A percentile compares a stretch with the other conserved stretches of the same genome.
Conservation (phyloP, 2,888 invertebrate species). For the Nymphalis polychloros region DNA sequence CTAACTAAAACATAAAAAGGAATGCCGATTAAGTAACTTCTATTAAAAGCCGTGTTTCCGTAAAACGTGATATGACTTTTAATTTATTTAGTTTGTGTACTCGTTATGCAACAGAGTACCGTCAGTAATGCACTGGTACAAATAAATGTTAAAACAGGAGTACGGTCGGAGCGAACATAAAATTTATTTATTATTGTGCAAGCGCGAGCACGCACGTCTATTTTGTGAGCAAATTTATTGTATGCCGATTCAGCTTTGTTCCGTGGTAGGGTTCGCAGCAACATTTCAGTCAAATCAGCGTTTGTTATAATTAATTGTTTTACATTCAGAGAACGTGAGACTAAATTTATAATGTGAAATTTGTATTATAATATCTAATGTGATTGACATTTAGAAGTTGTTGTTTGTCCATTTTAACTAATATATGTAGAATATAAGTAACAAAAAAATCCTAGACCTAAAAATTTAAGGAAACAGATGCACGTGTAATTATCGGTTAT, state of each 20-base stretch:
- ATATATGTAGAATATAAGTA: too few relatives aligned
- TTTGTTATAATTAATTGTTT: slow-evolving; percentile 32
- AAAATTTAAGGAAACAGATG: too few relatives aligned
- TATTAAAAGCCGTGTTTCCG: slow-evolving; percentile 12
- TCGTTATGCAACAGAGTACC: slow-evolving; percentile 33
- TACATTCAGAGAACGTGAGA: slow-evolving; percentile 15
- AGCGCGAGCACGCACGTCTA: slow-evolving; percentile 70
- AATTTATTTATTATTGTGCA: slow-evolving; percentile 72
- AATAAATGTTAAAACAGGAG: slow-evolving; percentile 60
- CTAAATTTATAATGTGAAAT: slow-evolving; percentile 3
- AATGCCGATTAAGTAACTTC: background rate
- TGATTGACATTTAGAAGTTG: background rate
- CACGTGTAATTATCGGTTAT: too few relatives aligned
- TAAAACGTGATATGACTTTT: slow-evolving; percentile 25
- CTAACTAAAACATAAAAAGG: background rate
- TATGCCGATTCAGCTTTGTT: slow-evolving; percentile 70
- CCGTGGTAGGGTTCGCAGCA: slow-evolving; percentile 55
- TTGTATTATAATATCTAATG: slow-evolving; percentile 2
- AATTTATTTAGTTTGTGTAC: slow-evolving; percentile 28
- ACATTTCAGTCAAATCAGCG: slow-evolving; percentile 44
- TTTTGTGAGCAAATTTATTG: slow-evolving; percentile 72
- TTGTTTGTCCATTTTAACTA: background rate
- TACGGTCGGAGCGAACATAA: slow-evolving; percentile 56
- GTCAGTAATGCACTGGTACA: slow-evolving; percentile 39
- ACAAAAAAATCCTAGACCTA: too few relatives aligned